A percentile compares a stretch with the other conserved stretches of the same genome.
These are phyloP conservation scores for Axis porcinus DNA, from an alignment of 2,113 vertebrate species.

Conservation along the genomic window DNA sequence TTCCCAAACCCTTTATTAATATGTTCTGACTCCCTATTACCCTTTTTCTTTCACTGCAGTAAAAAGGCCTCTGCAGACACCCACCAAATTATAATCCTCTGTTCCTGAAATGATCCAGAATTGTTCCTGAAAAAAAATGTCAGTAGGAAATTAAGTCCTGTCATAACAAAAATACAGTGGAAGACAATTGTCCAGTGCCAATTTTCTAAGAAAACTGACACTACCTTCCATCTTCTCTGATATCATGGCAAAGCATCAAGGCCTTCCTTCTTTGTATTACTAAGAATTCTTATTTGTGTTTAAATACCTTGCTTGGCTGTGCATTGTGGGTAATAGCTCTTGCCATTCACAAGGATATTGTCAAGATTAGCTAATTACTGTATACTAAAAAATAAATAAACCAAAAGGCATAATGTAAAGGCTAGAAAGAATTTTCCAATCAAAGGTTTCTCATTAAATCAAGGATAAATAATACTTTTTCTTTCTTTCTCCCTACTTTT, in stretches of 20 bases:
- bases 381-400: constrained; percentile 25
- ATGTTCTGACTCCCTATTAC: constrained; percentile 39
- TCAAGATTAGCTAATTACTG: constrained; percentile 38
- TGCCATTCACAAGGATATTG: constrained; percentile 18
- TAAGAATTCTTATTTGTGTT: constrained; percentile 38
- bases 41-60: constrained; percentile 9
- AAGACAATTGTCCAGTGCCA: constrained; percentile 20
- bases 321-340: background rate
- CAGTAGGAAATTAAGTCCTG: constrained; percentile 61
- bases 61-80: constrained; percentile 39
- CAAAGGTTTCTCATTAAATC: constrained; percentile 13
- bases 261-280: constrained; percentile 14
- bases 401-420: background rate
- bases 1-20: constrained; percentile 46
- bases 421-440: constrained; percentile 9
- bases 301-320: constrained; percentile 8
- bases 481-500: background rate
- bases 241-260: constrained; percentile 25
- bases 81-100: constrained; percentile 48
- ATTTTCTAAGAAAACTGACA: constrained; percentile 29
- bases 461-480: background rate
- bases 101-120: constrained; percentile 49
- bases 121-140: constrained; percentile 24
- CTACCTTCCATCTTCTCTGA: background rate
- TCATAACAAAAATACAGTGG: constrained; percentile 58